Conservation (phyloP, 1,140 invertebrate genomes). For the Anoplolepis gracilipes region DNA sequence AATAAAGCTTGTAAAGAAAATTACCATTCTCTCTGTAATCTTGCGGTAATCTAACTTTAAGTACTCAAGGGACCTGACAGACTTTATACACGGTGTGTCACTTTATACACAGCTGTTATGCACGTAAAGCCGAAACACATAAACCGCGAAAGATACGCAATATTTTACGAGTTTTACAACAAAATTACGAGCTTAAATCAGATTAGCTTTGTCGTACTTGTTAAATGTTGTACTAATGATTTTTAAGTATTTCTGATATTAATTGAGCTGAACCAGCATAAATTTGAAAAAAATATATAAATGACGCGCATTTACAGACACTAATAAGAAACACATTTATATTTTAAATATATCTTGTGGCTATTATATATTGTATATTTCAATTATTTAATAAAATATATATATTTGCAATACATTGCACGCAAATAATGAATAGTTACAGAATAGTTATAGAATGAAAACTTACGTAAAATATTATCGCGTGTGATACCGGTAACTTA, state of each 20-base stretch:
- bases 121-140: neutral
- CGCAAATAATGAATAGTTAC: too few species aligned
- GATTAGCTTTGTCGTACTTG: neutral
- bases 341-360: neutral
- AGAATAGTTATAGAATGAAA: neutral
- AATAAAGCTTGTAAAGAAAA: slow-evolving; percentile 41
- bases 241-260: neutral
- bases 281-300: slow-evolving; percentile 2
- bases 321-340: neutral
- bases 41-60: slow-evolving; percentile 56
- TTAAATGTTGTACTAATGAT: neutral
- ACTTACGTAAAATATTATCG: neutral
- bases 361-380: neutral
- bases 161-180: slow-evolving; percentile 26
- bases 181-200: neutral
- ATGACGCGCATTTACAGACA: neutral
- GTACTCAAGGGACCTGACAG: slow-evolving; percentile 2
- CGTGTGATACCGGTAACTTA: neutral
- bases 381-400: neutral
- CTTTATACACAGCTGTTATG: neutral
- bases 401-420: slow-evolving; percentile 10
- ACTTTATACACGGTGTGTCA: slow-evolving; percentile 22
- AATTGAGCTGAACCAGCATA: neutral
- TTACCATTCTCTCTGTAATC: slow-evolving; percentile 48
- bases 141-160: neutral